Percentiles rank a stretch among this genome's conserved stretches.
phyloP scores from a whole-genome alignment of 2,797 vertebrate species.

The Spondyliosoma cantharus region DNA sequence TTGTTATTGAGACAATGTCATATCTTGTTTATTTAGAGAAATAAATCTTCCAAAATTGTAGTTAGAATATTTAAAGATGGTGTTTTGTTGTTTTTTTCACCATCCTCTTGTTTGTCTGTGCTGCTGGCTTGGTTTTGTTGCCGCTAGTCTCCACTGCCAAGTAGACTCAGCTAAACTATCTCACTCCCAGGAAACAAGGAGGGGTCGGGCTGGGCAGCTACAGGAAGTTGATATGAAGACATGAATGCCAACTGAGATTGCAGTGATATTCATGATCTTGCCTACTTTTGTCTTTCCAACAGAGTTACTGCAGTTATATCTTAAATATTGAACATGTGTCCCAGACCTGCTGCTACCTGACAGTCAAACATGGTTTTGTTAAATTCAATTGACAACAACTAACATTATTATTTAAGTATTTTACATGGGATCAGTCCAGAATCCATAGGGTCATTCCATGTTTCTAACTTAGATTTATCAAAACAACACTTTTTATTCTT shows the following conservation, averaged over 20 bases:
- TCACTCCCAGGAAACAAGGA: slow-evolving; percentile 32
- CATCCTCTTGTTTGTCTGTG: background rate
- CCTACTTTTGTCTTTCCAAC: background rate
- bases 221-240: slow-evolving; percentile 38
- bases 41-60: background rate
- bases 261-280: slow-evolving; percentile 3
- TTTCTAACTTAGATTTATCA: background rate
- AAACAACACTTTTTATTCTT: background rate
- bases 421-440: background rate
- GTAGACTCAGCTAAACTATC: slow-evolving; percentile 20
- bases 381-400: background rate
- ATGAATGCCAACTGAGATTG: slow-evolving; percentile 41
- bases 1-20: background rate
- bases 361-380: background rate
- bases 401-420: background rate
- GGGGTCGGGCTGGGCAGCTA: background rate
- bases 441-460: background rate
- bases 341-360: background rate
- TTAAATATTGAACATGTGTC: background rate
- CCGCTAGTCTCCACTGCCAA: background rate
- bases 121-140: slow-evolving; percentile 3
- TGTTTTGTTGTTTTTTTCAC: too few relatives aligned
- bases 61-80: background rate
- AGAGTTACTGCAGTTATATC: background rate
- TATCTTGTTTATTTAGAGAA: background rate